phyloP scores from a whole-genome alignment of 53 echinoderm and acorn worm species.

The Temnopleurus reevesii region DNA sequence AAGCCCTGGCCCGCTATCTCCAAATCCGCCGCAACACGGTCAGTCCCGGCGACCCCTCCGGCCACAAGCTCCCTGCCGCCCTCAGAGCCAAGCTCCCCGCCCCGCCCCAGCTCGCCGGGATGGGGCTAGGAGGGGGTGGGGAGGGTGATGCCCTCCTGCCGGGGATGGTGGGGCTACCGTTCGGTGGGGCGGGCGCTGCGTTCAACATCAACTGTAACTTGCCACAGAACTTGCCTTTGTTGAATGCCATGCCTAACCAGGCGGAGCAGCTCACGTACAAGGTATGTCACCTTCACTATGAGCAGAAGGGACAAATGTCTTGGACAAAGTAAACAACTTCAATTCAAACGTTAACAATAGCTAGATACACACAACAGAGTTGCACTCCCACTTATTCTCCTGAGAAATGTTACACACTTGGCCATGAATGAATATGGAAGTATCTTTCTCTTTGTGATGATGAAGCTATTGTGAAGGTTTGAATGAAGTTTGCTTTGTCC shows the following conservation, averaged over 20 bases:
- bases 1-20: conserved; percentile 79
- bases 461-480: too few species aligned
- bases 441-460: too few species aligned
- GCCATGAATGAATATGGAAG: too few species aligned
- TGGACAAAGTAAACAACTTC: too few species aligned
- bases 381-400: too few species aligned
- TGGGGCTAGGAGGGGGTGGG: conserved; percentile 43
- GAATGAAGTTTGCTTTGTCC: too few species aligned
- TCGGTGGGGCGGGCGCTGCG: conserved; percentile 54
- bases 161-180: conserved; percentile 47
- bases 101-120: conserved; percentile 54
- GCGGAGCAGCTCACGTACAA: conserved; percentile 80
- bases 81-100: conserved; percentile 65
- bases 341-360: too few species aligned
- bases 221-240: conserved; percentile 88
- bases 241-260: conserved; percentile 60
- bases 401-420: too few species aligned
- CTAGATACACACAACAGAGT: too few species aligned
- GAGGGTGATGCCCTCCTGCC: conserved; percentile 40
- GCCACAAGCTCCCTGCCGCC: conserved; percentile 76
- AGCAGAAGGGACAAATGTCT: too few species aligned
- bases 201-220: conserved; percentile 63
- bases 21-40: conserved; percentile 84
- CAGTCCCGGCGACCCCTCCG: conserved; percentile 81
- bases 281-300: too few species aligned